Percentiles rank a stretch among this genome's conserved stretches.
phyloP scores from a whole-genome alignment of 2,797 vertebrate species.

The Acipenser oxyrinchus region DNA sequence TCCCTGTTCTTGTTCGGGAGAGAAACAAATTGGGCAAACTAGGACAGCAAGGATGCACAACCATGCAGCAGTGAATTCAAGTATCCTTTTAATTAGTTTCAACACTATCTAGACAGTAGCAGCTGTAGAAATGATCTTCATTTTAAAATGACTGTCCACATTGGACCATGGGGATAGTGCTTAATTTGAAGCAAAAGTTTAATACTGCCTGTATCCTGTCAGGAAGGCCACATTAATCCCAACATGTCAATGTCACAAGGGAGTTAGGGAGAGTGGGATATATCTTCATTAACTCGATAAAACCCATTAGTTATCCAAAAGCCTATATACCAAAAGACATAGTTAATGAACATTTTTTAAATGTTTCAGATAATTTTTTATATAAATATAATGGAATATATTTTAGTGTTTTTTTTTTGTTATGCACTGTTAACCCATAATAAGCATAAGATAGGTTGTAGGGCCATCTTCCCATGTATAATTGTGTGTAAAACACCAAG shows the following conservation, averaged over 20 bases:
- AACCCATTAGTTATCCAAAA: too few species aligned
- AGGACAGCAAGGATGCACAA: not conserved
- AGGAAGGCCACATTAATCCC: not conserved
- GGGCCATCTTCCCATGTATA: too few species aligned
- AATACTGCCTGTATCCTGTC: not conserved
- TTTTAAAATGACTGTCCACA: not conserved
- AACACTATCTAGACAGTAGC: too few species aligned
- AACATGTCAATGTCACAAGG: not conserved
- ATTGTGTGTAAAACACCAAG: too few species aligned
- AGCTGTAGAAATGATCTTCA: not conserved
- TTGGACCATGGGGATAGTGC: not conserved
- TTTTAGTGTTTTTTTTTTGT: too few species aligned
- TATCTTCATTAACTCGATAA: not conserved
- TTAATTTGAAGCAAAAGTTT: not conserved
- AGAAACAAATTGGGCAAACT: slow-evolving; percentile 28
- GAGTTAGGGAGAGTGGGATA: not conserved
- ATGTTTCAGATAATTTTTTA: too few species aligned
- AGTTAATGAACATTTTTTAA: too few species aligned
- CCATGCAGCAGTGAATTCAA: not conserved
- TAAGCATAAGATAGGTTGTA: too few species aligned
- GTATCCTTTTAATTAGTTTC: not conserved
- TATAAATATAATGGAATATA: too few species aligned
- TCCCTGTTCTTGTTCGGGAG: slow-evolving; percentile 20
- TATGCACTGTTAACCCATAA: too few species aligned
- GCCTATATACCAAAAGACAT: too few species aligned